Evolutionary conservation across 2,797 vertebrate genomes (phyloP).

Genomic region (Anisognathus igniventris): DNA sequence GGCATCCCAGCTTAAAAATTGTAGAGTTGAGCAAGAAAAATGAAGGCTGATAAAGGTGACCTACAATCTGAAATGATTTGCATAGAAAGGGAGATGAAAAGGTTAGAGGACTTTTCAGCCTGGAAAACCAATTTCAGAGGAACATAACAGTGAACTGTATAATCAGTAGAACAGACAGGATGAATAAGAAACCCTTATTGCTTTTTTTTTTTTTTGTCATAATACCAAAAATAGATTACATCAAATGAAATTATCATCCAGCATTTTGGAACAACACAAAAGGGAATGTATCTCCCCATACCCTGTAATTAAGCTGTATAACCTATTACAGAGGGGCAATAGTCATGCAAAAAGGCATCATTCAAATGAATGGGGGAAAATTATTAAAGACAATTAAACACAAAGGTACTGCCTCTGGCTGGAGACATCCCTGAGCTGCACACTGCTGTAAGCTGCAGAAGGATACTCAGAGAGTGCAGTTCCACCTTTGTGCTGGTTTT

Average conservation of each 20-base stretch:
- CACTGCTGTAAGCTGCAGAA: neutral
- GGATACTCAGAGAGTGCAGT: neutral
- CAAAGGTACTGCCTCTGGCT: neutral
- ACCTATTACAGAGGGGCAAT: neutral
- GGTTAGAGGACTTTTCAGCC: neutral
- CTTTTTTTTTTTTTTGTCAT: neutral
- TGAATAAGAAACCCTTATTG: neutral
- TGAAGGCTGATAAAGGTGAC: neutral
- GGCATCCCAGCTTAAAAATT: neutral
- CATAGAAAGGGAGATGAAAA: neutral
- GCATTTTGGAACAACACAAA: neutral
- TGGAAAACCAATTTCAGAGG: neutral
- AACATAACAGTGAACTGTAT: neutral
- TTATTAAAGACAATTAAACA: neutral
- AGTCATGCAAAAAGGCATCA: neutral
- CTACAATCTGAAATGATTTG: neutral
- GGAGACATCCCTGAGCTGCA: neutral
- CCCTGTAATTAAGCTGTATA: neutral
- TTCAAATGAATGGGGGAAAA: neutral
- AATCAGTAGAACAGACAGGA: neutral
- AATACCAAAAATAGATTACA: neutral
- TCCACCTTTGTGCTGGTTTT: fast-evolving
- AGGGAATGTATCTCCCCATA: neutral
- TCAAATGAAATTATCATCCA: neutral
- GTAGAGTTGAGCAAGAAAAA: neutral